These are phyloP conservation scores for Hydrozoanthus tunicans DNA, from an alignment of 64 coral and sea anemone species.

Conservation along the genomic window DNA sequence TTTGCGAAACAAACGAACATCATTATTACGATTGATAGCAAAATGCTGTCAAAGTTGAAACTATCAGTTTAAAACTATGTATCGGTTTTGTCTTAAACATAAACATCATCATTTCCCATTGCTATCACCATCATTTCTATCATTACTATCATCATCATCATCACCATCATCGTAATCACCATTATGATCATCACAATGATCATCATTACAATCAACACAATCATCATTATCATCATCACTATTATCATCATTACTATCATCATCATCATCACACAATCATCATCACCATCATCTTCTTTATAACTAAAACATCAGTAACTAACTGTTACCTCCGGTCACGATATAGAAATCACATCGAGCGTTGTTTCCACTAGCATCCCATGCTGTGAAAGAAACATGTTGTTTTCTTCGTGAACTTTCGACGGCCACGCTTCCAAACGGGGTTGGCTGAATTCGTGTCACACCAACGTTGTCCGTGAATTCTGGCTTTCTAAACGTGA, in stretches of 20 bases:
- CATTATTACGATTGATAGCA: no score
- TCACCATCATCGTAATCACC: no score
- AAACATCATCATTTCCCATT: neutral
- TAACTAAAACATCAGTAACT: no score
- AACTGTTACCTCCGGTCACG: neutral
- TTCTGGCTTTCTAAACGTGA: neutral
- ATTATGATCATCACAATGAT: no score
- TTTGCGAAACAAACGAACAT: no score
- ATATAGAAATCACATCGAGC: neutral
- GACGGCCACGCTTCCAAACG: neutral
- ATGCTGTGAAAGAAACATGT: neutral
- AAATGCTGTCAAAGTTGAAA: no score
- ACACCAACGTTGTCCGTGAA: slow-evolving; percentile 23
- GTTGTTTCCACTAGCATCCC: neutral
- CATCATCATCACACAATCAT: neutral
- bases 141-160: neutral
- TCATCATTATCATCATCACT: no score
- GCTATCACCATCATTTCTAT: neutral
- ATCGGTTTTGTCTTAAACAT: no score
- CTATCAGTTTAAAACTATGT: no score
- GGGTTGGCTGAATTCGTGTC: neutral
- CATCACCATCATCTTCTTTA: no score
- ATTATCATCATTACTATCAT: neutral
- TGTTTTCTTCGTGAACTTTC: neutral
- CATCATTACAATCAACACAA: no score